Conservation (phyloP, 2,888 invertebrate species). For the Drosophila setosimentum region DNA sequence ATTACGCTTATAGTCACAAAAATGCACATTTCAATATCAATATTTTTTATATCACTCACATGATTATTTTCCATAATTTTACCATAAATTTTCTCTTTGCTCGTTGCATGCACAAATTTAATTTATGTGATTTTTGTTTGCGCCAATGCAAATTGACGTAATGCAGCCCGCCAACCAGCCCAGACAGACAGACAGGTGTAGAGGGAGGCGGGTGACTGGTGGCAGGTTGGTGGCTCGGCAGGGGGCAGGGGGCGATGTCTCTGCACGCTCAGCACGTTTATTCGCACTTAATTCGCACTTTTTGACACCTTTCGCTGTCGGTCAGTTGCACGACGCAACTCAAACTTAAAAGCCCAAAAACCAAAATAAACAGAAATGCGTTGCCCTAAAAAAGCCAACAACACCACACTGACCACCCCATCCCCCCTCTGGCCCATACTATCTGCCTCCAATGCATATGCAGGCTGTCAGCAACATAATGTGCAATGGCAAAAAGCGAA, state of each 20-base stretch:
- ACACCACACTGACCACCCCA: background rate
- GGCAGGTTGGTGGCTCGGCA: background rate
- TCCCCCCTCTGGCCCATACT: background rate
- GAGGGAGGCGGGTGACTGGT: background rate
- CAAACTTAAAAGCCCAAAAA: constrained; percentile 49
- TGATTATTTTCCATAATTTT: constrained; percentile 57
- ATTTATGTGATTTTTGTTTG: constrained; percentile 71
- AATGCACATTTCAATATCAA: constrained; percentile 5
- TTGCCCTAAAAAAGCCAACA: constrained; percentile 18
- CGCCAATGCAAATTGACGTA: constrained; percentile 67
- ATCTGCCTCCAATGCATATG: background rate
- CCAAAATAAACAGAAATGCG: constrained; percentile 63
- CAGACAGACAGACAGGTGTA: constrained; percentile 51
- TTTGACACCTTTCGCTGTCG: constrained; percentile 73
- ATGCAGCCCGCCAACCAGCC: constrained; percentile 19
- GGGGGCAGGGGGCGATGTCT: constrained; percentile 8
- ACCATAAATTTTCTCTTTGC: constrained; percentile 43
- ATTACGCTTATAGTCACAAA: constrained; percentile 1
- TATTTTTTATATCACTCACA: constrained; percentile 26
- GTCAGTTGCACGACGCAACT: constrained; percentile 45
- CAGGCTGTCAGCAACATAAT: constrained; percentile 72
- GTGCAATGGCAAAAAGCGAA: constrained; percentile 52
- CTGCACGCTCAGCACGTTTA: constrained; percentile 78
- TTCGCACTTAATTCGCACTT: constrained; percentile 80
- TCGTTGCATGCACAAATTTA: constrained; percentile 64